Base-by-base conservation (phyloP, 2,888 invertebrate species). In the Pimpla rufipes region DNA sequence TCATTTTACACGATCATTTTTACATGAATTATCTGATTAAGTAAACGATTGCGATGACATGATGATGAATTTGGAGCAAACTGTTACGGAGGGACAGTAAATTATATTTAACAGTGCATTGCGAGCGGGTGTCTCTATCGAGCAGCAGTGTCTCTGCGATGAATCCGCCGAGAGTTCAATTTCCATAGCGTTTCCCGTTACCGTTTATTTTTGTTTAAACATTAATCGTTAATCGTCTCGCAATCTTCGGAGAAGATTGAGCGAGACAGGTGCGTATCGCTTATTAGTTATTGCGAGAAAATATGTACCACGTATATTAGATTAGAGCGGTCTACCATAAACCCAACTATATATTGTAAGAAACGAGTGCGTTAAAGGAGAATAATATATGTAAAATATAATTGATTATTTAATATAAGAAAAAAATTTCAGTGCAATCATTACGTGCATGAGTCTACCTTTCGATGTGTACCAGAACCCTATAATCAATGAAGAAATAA, bases 391-490 rank as follows among this genome's bases (percentile, higher is more conserved):
- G 4, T 55, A 45, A 45, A n/a, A 55, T 35, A 16, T 62, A 55
- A n/a, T n/a, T n/a, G 18, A 73, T 47, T 13, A 52, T n/a, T 35
- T 35, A 73, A 50, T 52, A 62, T 68, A 57, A 42, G 37, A 70
- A 71, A 29, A 18, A 59, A 76, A 77, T 62, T 75, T 75, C 45
- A 57, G 78, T 81, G 81, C 70, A 83, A 71, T 70, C 75, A 55
- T 74, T 79, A 74, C 83, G 82, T 83, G 81, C 83, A 85, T 78
- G 68, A 83, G 64, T 84, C 84, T 84, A 84, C 85, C 85, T 85
- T 85, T 91, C 90, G 88, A 89, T 89, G 86, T 90, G 90, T 90
- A 90, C 88, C 88, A 92, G 88, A 90, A 86, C 85, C 91, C 91
- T 92, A 91, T 86, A 91, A 91, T 88, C 88, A 91, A 89, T 88